Evolutionary conservation across 2,113 vertebrate species (phyloP).

Genomic region (Murina feae): DNA sequence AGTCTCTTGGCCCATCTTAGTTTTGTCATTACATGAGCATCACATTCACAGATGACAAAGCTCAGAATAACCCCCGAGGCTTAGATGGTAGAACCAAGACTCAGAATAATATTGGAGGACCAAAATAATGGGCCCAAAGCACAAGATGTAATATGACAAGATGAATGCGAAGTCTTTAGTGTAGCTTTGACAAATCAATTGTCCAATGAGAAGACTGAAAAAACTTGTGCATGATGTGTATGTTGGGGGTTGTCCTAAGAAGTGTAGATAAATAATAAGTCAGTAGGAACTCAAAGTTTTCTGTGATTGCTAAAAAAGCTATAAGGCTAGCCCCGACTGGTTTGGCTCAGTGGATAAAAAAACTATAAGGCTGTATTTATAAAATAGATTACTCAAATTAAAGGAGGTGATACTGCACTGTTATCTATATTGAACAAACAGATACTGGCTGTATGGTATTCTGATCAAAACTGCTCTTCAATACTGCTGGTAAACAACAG

Average conservation of each 20-base stretch:
- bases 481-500: background rate
- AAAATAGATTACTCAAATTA: background rate
- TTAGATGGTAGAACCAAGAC: background rate
- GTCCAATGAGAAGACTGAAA: background rate
- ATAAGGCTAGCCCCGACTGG: no score
- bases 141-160: background rate
- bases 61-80: background rate
- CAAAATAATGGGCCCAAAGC: background rate
- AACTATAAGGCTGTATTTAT: conserved; percentile 1
- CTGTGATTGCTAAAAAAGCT: background rate
- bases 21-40: background rate
- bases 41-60: background rate
- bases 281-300: background rate
- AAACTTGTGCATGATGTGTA: background rate
- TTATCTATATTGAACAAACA: background rate
- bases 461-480: background rate
- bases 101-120: background rate
- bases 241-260: background rate
- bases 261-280: background rate
- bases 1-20: background rate
- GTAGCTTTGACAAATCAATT: conserved; percentile 7
- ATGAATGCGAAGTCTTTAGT: background rate
- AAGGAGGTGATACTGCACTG: background rate
- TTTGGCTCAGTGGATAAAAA: no score
- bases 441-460: background rate